Conservation (phyloP, 2,113 vertebrate species). For the Onychorhynchus coronatus region DNA sequence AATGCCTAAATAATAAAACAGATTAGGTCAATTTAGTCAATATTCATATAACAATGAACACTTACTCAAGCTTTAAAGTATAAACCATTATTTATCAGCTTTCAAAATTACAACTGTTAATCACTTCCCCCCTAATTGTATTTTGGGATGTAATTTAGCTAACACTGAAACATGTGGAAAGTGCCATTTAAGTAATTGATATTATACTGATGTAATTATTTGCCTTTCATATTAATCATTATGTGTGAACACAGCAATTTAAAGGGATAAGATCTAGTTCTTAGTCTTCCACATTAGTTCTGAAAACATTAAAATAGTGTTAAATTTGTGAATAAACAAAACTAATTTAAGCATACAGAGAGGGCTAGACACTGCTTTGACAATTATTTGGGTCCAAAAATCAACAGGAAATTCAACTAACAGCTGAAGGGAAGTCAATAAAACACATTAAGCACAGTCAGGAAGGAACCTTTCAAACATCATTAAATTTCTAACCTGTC, state of each 20-base stretch:
- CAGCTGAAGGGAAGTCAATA: slow-evolving; percentile 51
- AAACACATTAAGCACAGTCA: not conserved
- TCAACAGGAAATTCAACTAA: slow-evolving; percentile 53
- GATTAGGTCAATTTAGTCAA: not conserved
- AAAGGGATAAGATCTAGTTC: not conserved
- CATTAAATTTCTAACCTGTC: slow-evolving; percentile 17
- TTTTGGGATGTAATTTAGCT: not conserved
- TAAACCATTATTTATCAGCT: not conserved
- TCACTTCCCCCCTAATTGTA: not conserved
- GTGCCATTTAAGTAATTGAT: not conserved
- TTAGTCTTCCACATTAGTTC: not conserved
- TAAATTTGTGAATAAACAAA: not conserved
- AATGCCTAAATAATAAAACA: not conserved
- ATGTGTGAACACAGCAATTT: not conserved
- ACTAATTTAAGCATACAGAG: not conserved
- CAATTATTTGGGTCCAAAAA: not conserved
- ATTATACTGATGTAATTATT: not conserved
- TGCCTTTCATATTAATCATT: not conserved
- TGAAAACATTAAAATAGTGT: not conserved
- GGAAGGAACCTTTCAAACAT: slow-evolving; percentile 65
- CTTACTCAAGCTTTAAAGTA: not conserved
- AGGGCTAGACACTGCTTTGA: not conserved
- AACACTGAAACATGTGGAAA: not conserved
- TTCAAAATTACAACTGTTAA: not conserved
- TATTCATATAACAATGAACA: not conserved